phyloP scores from a whole-genome alignment of 64 coral and sea anemone species.

The Stichodactyla helianthus region DNA sequence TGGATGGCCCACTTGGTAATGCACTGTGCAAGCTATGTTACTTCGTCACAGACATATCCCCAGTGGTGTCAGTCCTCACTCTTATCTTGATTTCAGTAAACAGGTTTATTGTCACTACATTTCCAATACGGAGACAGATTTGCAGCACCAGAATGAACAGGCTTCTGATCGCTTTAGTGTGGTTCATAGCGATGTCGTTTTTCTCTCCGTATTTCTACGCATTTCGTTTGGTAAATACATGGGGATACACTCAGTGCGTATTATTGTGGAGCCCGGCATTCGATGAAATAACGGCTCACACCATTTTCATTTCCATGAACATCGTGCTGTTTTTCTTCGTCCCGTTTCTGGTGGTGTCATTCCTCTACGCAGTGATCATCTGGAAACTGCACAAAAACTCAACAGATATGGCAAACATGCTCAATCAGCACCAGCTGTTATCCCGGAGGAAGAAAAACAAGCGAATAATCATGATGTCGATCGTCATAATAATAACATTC shows the following conservation, averaged over 20 bases:
- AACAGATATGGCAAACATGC: background rate
- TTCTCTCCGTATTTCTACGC: constrained; percentile 9
- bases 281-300: background rate
- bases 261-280: background rate
- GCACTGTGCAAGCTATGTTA: background rate
- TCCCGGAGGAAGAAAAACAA: background rate
- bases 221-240: background rate
- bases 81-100: background rate
- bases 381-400: background rate
- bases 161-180: background rate
- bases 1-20: background rate
- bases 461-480: background rate
- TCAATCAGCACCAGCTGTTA: background rate
- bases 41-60: constrained; percentile 10
- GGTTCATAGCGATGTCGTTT: background rate
- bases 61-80: background rate
- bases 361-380: background rate
- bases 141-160: background rate
- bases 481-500: background rate
- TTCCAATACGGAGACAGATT: background rate
- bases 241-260: background rate
- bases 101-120: background rate
- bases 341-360: background rate
- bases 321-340: background rate
- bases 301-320: background rate